Evolutionary conservation across 2,888 invertebrate species (phyloP).

Genomic region (Blomia tropicalis): DNA sequence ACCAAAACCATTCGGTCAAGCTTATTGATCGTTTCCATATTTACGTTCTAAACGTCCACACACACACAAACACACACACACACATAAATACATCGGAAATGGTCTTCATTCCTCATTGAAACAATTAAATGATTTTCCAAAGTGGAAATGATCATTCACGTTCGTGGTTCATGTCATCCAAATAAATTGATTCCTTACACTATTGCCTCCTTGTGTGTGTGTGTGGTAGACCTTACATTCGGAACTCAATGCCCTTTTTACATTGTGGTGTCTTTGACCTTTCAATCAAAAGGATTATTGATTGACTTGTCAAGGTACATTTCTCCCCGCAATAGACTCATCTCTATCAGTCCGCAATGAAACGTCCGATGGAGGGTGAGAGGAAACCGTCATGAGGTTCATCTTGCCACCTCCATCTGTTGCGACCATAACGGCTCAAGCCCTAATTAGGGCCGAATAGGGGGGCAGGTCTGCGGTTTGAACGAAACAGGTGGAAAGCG

Average conservation of each 20-base stretch:
- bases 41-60: too few relatives aligned
- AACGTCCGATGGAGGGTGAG: too few relatives aligned
- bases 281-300: conserved; percentile 11
- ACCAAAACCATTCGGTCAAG: conserved; percentile 7
- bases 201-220: not conserved
- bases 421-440: not conserved
- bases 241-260: not conserved
- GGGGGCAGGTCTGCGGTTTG: not conserved
- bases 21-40: conserved; percentile 9
- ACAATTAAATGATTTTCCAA: too few relatives aligned
- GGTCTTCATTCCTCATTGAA: too few relatives aligned
- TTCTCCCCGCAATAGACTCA: not conserved
- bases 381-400: too few relatives aligned
- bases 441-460: not conserved
- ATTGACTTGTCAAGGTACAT: conserved; percentile 6
- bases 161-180: too few relatives aligned
- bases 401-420: too few relatives aligned
- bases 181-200: conserved; percentile 2
- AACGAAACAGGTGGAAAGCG: conserved; percentile 11
- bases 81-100: too few relatives aligned
- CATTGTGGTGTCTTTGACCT: conserved; percentile 7
- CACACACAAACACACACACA: too few relatives aligned
- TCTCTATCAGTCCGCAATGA: not conserved
- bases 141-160: too few relatives aligned
- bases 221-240: not conserved